Base-by-base conservation (phyloP, 2,797 vertebrate species). In the Dicrostonyx torquatus region DNA sequence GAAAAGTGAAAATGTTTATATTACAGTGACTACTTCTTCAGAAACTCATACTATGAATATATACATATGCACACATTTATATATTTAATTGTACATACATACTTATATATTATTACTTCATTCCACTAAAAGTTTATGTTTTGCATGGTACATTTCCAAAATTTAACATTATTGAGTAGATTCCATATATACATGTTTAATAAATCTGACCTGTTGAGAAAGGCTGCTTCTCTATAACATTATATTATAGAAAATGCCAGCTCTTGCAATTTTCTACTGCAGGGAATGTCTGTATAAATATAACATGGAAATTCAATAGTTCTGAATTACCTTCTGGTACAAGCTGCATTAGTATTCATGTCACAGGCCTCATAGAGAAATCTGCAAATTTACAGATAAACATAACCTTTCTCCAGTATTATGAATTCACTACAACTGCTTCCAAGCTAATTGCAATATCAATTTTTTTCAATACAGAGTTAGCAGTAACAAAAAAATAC, bases 401-500 rank as follows among this genome's bases (percentile, higher is more conserved):
- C 40, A 89, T 77, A 79, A 70, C 66, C 72, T 89, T 96, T 40
- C 22, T 43, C 37, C 43, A 45, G 64, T 93, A 20, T 72, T 50
- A 29, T 24, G 1, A 89, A 68, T 96, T 93, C 6, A 2, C 89
- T 79, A 72, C 72, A 58, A 15, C 62, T 79, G 26, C 53, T 83
- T 95, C 82, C n/a, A 94, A 91, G 68, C 55, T 93, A 95, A 90
- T 68, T 88, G 10, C 64, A 73, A 8, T 92, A 14, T 95, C 70
- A 55, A 3, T 93, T 96, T 94, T 93, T 97, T 96, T 94, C 90
- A 68, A 86, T 89, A 45, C 31, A 87, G 60, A 18, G 66, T 62
- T 91, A 77, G 77, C 37, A 86, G 22, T 84, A 95, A 85, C 17
- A 93, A 87, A 90, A 94, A 94, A 83, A 17, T 62, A 78, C 26